Base-by-base conservation (phyloP, 2,797 vertebrate genomes). In the Galago senegalensis region DNA sequence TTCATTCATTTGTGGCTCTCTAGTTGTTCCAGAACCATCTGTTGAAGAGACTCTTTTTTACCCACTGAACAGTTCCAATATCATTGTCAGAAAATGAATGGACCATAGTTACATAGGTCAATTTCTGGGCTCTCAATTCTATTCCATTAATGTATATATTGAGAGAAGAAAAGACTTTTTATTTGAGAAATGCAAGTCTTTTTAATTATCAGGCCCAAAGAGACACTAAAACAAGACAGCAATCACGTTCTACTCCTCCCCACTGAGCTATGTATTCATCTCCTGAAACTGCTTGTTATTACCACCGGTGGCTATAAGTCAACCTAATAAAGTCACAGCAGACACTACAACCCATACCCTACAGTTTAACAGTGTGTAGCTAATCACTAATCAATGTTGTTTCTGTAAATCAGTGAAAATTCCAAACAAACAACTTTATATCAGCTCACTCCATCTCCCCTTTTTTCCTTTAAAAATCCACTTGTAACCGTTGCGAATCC, bases 1-100 rank as follows among this genome's bases (percentile, higher is more conserved):
- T 77, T 96, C 46, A 63, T 49, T 83, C 17, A 46, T 96, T 69
- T 81, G 5, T 93, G 25, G 18, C n/a, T 46, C n/a, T n/a, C 31
- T 7, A 79, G 27, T 76, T 79, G n/a, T 65, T 77, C 56, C 7
- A 37, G 34, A 3, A 67, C 8, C 37, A 60, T 3, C 31, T 79
- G 60, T 60, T n/a, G 56, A 79, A 56, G 82, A 88, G 25, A 58
- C 46, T 70, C 21, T 10, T 72, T 10, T 43, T 86, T 27, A 14
- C 16, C 34, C 7, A n/a, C 20, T 58, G 70, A 76, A 58, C 72
- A 3, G 37, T 76, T 46, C 34, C 65, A 70, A 29, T 7, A 58
- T 3, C 11, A 34, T 23, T 87, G 40, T 63, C 25, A 73, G 91
- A 87, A 86, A 85, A 72, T 46, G 56, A 73, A 88, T 13, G 58